Percentiles rank a stretch among this genome's conserved stretches.
Conservation (phyloP, 2,888 invertebrate species). For the Lasioglossum lativentre region DNA sequence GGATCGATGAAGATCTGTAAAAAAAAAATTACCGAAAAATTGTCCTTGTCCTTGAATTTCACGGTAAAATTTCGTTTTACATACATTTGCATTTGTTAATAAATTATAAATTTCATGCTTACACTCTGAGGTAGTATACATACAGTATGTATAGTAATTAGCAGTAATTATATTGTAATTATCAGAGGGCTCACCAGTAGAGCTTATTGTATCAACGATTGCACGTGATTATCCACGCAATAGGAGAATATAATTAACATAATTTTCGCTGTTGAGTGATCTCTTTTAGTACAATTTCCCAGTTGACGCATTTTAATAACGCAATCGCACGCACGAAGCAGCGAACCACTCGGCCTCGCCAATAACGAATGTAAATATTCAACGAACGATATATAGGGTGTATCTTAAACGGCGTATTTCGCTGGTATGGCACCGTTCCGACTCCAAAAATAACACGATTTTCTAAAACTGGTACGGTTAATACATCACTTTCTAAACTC, state of each 20-base stretch:
- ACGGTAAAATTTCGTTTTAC: too few relatives aligned
- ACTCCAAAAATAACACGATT: conserved; percentile 38
- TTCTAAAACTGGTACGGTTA: conserved; percentile 36
- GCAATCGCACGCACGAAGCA: background rate
- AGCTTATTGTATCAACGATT: background rate
- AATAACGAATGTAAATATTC: conserved; percentile 46
- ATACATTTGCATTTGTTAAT: too few relatives aligned
- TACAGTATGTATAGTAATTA: background rate
- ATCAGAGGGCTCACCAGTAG: background rate
- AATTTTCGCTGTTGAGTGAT: background rate
- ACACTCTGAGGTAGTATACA: background rate
- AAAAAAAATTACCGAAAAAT: too few relatives aligned
- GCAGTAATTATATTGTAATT: background rate
- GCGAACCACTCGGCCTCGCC: conserved; percentile 16
- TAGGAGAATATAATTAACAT: background rate
- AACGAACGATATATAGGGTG: conserved; percentile 34
- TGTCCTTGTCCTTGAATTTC: too few relatives aligned
- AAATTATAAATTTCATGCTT: background rate
- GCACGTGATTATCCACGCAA: background rate
- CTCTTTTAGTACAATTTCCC: background rate
- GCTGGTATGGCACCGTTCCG: conserved; percentile 18
- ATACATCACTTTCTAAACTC: conserved; percentile 19
- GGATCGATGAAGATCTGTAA: too few relatives aligned
- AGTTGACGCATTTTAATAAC: background rate
- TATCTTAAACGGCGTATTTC: conserved; percentile 38